Evolutionary conservation across 2,797 vertebrate species (phyloP).

Genomic region (Parambassis ranga): DNA sequence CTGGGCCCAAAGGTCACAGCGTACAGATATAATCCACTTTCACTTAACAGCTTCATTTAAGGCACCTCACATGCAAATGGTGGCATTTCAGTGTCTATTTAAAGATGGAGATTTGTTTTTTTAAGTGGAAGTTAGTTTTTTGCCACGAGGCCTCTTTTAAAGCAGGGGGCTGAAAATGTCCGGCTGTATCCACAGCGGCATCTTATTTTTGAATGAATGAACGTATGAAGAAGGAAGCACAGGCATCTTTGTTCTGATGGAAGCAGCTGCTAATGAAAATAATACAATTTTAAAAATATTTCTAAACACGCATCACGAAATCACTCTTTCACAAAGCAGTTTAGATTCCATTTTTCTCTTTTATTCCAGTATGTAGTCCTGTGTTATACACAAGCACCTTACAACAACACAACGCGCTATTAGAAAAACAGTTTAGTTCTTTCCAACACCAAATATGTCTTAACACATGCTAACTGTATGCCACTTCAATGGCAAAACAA

Average conservation of each 20-base stretch:
- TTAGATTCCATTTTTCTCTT: background rate
- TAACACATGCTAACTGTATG: no score
- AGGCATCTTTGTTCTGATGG: conserved; percentile 3
- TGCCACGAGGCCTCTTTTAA: background rate
- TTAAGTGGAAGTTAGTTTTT: background rate
- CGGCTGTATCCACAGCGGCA: no score
- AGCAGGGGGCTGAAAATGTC: background rate
- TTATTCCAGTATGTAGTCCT: conserved; percentile 8
- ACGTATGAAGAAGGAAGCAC: background rate
- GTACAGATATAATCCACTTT: conserved; percentile 82
- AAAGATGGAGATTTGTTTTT: conserved; percentile 25
- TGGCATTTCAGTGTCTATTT: conserved; percentile 44
- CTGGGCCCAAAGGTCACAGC: conserved; percentile 78
- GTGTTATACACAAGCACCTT: background rate
- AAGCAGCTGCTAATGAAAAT: background rate
- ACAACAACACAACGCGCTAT: background rate
- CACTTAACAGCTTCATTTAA: conserved; percentile 80
- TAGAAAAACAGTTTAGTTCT: background rate
- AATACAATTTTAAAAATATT: accelerated
- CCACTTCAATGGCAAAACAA: background rate
- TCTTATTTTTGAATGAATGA: conserved; percentile 23
- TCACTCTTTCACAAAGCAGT: no score
- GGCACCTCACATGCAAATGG: conserved; percentile 72
- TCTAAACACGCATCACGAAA: background rate
- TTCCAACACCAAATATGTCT: background rate